These are phyloP conservation scores for Dipodomys stephensi DNA, from an alignment of 2,113 vertebrate species.

Conservation along the genomic window DNA sequence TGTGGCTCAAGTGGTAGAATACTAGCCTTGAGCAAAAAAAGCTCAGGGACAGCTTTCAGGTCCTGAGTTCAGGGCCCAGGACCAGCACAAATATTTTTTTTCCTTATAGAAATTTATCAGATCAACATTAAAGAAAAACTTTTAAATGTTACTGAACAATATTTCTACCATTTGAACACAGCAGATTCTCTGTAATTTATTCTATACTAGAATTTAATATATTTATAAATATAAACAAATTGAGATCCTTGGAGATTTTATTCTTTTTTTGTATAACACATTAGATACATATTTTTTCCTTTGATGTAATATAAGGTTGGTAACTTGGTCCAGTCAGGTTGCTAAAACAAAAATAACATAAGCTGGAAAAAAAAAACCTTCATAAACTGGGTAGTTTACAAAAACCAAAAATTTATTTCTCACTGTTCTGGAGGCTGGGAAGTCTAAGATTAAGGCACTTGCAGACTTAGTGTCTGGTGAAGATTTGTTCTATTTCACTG, in stretches of 20 bases:
- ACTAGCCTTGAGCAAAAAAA: too few relatives aligned
- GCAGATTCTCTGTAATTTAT: neutral
- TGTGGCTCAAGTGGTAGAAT: too few relatives aligned
- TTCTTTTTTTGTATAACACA: neutral
- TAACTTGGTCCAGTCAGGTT: neutral
- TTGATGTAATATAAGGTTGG: neutral
- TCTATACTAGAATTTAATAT: neutral
- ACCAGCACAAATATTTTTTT: neutral
- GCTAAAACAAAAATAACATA: neutral
- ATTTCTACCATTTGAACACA: neutral
- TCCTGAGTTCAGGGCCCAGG: too few relatives aligned
- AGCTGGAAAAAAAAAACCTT: too few relatives aligned
- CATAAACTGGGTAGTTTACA: neutral
- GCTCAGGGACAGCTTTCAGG: too few relatives aligned
- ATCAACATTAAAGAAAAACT: neutral
- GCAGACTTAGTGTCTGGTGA: neutral
- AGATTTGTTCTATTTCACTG: too few relatives aligned
- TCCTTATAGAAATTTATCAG: conserved; percentile 36
- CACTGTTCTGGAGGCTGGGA: neutral
- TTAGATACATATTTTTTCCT: neutral
- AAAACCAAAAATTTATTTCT: neutral
- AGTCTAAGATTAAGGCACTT: neutral
- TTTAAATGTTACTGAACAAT: neutral
- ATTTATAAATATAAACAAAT: conserved; percentile 3
- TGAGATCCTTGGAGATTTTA: neutral